Conservation (phyloP, 2,113 vertebrate species). For the Seriola dumerili region DNA sequence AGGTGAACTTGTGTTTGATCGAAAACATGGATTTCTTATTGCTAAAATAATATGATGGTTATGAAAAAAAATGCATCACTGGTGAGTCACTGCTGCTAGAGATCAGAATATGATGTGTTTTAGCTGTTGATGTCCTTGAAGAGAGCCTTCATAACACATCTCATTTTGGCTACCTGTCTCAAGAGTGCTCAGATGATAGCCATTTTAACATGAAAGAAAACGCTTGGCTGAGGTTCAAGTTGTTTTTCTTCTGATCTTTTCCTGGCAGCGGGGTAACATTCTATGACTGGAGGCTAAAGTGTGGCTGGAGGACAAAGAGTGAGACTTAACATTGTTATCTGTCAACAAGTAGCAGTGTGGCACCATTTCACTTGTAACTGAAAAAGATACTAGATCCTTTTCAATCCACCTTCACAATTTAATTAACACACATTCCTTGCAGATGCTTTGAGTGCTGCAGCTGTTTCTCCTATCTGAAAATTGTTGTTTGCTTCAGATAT, state of each 20-base stretch:
- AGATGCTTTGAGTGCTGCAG: not conserved
- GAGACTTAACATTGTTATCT: conserved; percentile 42
- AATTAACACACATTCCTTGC: conserved; percentile 39
- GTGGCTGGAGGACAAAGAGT: conserved; percentile 11
- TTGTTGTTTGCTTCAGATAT: not conserved
- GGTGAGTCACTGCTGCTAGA: conserved; percentile 1
- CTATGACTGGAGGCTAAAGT: conserved; percentile 35
- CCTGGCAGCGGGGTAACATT: conserved; percentile 19
- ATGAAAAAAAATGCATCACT: not conserved
- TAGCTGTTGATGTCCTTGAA: conserved; percentile 9
- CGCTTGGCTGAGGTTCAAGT: conserved; percentile 21
- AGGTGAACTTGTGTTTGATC: not conserved
- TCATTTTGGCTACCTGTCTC: conserved; percentile 21
- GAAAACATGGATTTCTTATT: not conserved
- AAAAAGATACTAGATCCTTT: conserved; percentile 31
- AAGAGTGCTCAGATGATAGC: conserved; percentile 7
- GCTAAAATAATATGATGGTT: not conserved
- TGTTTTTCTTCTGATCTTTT: conserved; percentile 41
- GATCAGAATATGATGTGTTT: conserved; percentile 1
- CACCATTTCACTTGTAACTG: not conserved
- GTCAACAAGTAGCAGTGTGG: conserved; percentile 24
- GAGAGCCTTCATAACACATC: conserved; percentile 15
- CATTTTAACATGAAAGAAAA: conserved; percentile 44
- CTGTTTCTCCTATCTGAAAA: conserved; percentile 1
- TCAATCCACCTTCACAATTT: conserved; percentile 28